These are phyloP conservation scores for Sturnira hondurensis DNA, from an alignment of 2,113 vertebrate species.

Conservation along the genomic window DNA sequence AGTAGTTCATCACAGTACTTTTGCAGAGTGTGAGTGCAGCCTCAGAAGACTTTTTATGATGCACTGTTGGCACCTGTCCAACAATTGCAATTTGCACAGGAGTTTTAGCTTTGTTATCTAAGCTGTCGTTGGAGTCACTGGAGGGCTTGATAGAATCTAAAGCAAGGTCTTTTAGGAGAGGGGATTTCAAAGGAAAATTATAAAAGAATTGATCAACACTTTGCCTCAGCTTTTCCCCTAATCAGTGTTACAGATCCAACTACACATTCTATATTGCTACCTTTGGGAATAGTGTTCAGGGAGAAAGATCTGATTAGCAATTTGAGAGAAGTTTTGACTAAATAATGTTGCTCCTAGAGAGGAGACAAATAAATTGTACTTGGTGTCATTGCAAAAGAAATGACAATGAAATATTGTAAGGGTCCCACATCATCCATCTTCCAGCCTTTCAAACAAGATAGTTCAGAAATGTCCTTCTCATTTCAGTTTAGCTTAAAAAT, in stretches of 20 bases:
- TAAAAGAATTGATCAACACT: neutral
- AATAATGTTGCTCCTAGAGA: neutral
- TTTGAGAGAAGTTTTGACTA: neutral
- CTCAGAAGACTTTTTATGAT: neutral
- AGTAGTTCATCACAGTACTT: neutral
- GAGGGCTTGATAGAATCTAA: neutral
- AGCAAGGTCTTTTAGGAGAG: neutral
- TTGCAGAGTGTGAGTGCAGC: neutral
- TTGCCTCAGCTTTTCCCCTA: neutral
- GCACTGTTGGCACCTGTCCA: neutral
- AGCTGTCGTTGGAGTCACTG: neutral
- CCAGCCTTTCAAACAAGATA: conserved; percentile 16
- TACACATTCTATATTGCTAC: neutral
- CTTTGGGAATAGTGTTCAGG: neutral
- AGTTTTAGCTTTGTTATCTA: neutral
- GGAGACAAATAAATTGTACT: conserved; percentile 11
- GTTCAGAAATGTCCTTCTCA: conserved; percentile 17
- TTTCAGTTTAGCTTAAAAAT: conserved; percentile 31
- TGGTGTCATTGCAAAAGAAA: conserved; percentile 25
- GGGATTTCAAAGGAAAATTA: neutral
- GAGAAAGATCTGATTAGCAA: neutral
- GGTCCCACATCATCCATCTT: neutral
- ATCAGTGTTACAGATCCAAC: neutral
- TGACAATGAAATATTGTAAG: conserved; percentile 41
- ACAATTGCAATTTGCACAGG: neutral